These are phyloP conservation scores for Drosophila vallismaia DNA, from an alignment of 2,888 invertebrate species.

Conservation along the genomic window DNA sequence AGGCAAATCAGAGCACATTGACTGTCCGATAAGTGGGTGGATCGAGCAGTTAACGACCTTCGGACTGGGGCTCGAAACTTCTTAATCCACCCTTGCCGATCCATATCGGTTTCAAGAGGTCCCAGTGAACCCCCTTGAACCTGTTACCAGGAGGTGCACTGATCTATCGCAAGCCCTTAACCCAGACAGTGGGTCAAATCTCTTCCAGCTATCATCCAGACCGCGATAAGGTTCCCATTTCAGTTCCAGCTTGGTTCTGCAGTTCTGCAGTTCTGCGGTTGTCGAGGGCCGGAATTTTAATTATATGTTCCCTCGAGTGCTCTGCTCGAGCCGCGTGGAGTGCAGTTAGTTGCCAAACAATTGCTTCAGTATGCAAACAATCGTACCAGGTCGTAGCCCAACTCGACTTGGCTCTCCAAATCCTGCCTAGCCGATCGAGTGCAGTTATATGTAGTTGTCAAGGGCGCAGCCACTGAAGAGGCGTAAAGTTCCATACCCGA, in stretches of 20 bases:
- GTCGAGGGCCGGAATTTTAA: conserved; percentile 63
- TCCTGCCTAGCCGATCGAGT: conserved; percentile 12
- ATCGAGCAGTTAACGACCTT: conserved; percentile 18
- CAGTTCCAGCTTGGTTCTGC: conserved; percentile 5
- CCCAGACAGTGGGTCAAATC: conserved; percentile 41
- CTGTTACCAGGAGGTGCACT: conserved; percentile 13
- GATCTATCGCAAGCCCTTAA: conserved; percentile 13
- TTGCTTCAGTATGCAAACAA: conserved; percentile 31
- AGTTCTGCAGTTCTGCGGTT: conserved; percentile 4
- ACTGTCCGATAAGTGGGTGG: conserved; percentile 38
- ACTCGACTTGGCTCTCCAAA: conserved; percentile 12
- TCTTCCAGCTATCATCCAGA: conserved; percentile 2
- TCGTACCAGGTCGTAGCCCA: background rate
- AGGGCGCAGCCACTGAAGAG: conserved; percentile 31
- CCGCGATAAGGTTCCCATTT: conserved; percentile 14
- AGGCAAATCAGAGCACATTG: conserved; percentile 32
- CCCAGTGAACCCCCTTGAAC: conserved; percentile 57
- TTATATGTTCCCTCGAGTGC: conserved; percentile 54
- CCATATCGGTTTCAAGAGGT: conserved; percentile 40
- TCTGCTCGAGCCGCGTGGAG: conserved; percentile 24
- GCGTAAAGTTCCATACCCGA: conserved; percentile 36
- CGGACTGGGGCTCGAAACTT: background rate
- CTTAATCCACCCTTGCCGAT: conserved; percentile 11
- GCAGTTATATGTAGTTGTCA: conserved; percentile 20
- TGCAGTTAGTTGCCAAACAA: conserved; percentile 29